Evolutionary conservation across 1,140 invertebrate genomes (phyloP).

Genomic region (Holcopasites calliopsidis): DNA sequence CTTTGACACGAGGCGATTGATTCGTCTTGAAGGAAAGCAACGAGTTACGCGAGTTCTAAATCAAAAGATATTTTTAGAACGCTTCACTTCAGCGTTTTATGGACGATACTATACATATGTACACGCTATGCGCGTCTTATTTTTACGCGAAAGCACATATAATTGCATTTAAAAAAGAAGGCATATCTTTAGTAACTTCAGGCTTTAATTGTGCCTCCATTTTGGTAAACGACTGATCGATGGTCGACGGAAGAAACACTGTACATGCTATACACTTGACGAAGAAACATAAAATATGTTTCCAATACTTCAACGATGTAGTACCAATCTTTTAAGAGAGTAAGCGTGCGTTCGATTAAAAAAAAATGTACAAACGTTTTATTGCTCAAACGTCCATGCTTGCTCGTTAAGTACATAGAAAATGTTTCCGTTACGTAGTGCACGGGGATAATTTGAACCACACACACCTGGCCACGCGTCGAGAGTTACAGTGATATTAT

Average conservation of each 20-base stretch:
- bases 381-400: slow-evolving; percentile 65
- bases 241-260: neutral
- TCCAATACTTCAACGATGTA: too few relatives aligned
- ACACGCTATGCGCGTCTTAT: neutral
- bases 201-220: neutral
- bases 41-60: neutral
- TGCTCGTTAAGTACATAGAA: slow-evolving; percentile 53
- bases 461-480: neutral
- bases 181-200: neutral
- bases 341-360: slow-evolving; percentile 44
- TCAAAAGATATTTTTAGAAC: neutral
- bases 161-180: neutral
- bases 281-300: neutral
- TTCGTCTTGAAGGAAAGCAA: neutral
- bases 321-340: neutral
- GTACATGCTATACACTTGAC: neutral
- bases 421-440: neutral
- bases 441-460: neutral
- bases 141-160: neutral
- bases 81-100: neutral
- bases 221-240: neutral
- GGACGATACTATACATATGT: neutral
- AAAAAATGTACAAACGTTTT: slow-evolving; percentile 72
- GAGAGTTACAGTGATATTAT: slow-evolving; percentile 7
- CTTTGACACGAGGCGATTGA: neutral